Conservation (phyloP, 1,140 invertebrate species). For the Sycophaga agraensis region DNA sequence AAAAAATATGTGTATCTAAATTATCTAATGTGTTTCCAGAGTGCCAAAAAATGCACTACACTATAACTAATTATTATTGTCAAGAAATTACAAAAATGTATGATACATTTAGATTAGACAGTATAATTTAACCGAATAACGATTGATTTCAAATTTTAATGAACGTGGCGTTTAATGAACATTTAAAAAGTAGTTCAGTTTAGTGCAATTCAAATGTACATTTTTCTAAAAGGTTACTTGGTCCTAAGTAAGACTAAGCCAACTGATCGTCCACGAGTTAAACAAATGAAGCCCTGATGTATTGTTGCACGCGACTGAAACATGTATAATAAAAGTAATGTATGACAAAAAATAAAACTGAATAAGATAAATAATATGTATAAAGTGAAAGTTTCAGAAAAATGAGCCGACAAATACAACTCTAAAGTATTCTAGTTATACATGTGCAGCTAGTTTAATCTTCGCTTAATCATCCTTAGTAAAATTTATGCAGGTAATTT, state of each 20-base stretch:
- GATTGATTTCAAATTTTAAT: too few species aligned
- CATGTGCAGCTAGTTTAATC: constrained; percentile 9
- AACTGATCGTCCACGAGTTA: constrained; percentile 1
- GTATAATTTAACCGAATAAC: too few species aligned
- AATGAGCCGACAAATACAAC: background rate
- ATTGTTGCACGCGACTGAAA: background rate
- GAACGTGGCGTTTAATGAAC: constrained; percentile 1
- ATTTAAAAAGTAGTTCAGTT: background rate
- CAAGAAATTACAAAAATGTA: too few species aligned
- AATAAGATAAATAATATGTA: background rate
- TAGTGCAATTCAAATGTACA: constrained; percentile 9
- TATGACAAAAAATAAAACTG: background rate
- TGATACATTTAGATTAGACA: too few species aligned
- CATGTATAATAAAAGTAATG: background rate
- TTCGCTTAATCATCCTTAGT: constrained; percentile 15
- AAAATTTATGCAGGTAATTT: constrained; percentile 12
- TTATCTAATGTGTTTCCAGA: too few species aligned
- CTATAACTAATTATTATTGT: too few species aligned
- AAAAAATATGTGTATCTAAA: too few species aligned
- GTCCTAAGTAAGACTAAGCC: constrained; percentile 9
- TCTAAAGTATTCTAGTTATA: background rate
- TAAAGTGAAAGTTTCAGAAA: background rate
- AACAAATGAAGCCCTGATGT: background rate
- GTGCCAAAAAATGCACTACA: too few species aligned
- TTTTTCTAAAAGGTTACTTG: constrained; percentile 16